Conservation (phyloP, 2,888 invertebrate genomes). For the Chydorus sphaericus region DNA sequence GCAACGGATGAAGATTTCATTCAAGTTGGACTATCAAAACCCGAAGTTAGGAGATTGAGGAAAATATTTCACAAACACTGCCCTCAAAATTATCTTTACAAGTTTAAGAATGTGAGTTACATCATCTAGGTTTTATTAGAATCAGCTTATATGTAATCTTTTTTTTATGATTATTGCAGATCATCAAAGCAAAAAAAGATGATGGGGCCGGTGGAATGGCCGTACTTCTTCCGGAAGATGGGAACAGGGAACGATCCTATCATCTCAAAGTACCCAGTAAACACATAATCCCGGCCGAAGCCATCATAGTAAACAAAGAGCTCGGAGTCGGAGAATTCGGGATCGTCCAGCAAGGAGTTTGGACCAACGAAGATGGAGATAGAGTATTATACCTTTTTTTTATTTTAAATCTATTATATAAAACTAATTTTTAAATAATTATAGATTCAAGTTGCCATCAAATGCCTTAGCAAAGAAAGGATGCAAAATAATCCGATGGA, state of each 20-base stretch:
- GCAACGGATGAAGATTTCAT: constrained; percentile 82
- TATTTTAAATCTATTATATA: not conserved
- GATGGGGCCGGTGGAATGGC: constrained; percentile 27
- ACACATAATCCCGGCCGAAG: constrained; percentile 77
- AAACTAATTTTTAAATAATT: constrained; percentile 21
- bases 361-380: constrained; percentile 81
- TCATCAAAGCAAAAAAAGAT: constrained; percentile 45
- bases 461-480: constrained; percentile 83
- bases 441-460: constrained; percentile 89
- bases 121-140: not conserved
- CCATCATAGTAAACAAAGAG: constrained; percentile 84
- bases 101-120: constrained; percentile 57
- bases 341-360: constrained; percentile 92
- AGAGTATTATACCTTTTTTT: constrained; percentile 54
- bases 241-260: constrained; percentile 25
- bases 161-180: constrained; percentile 24
- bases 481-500: constrained; percentile 94
- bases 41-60: constrained; percentile 84
- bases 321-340: constrained; percentile 96
- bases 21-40: constrained; percentile 83
- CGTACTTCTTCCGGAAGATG: constrained; percentile 25
- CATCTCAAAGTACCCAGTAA: constrained; percentile 54
- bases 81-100: constrained; percentile 81
- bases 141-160: not conserved
- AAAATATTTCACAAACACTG: constrained; percentile 88